Base-by-base conservation (phyloP, 1,140 invertebrate genomes). In the Caenorhabditis briggsae region DNA sequence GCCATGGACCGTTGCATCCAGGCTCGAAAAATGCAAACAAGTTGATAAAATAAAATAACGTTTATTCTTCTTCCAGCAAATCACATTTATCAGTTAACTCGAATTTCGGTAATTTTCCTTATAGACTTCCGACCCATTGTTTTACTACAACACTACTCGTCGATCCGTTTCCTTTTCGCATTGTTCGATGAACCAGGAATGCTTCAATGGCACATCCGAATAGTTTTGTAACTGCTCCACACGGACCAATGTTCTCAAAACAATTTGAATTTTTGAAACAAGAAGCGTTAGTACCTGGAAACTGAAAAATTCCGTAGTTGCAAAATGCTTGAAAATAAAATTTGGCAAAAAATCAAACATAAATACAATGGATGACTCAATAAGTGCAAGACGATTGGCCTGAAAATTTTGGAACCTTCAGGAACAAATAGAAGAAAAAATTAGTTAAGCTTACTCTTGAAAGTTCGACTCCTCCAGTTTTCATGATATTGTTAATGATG, bases 131-230 rank as follows among this genome's bases (percentile, higher is more conserved):
- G 50, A 12, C 50, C 16, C 33, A 20, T 2, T 61, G 59, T 25
- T 61, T 14, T 61, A 25, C 59, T 8, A 11, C 2, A 33, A 9
- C 14, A 25, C 1, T 61, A 9, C 9, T 61, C 20, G 16, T n/a
- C 56, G 56, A n/a, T 18, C 18, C 12, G 16, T n/a, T 58, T 58
- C n/a, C n/a, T 58, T n/a, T 58, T 58, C 16, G 6, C 18, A 58
- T 7, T 11, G 59, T 61, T 20, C n/a, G 18, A 25, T 46, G 46
- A 12, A 70, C 64, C 14, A 70, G 18, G 7, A 43, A 18, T 6
- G 64, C 64, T 70, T 70, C 64, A 6, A 70, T n/a, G 16, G 64
- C 64, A 46, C 64, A 70, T 46, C 64, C 64, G 23, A 70, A 43
- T 7, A 16, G 5, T 70, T 70, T 70, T 2, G 64, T 1, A 14